Evolutionary conservation across 2,888 invertebrate genomes (phyloP).

Genomic region (Microplitis deprimator): DNA sequence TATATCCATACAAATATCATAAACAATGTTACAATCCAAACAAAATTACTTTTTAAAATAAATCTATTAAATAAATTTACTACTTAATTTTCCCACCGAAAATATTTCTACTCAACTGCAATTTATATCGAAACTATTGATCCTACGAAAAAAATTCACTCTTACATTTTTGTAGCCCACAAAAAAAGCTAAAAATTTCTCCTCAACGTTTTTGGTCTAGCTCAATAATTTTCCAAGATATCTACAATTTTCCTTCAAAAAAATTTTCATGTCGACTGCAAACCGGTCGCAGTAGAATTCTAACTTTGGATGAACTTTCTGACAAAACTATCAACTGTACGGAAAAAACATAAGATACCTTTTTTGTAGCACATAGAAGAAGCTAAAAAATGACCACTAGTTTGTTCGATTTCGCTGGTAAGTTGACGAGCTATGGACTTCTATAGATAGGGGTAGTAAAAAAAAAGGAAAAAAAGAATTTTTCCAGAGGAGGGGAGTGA

Average conservation of each 20-base stretch:
- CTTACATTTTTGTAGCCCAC: neutral
- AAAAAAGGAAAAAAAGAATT: neutral
- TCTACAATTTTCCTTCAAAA: neutral
- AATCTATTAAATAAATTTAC: too few species aligned
- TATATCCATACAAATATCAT: neutral
- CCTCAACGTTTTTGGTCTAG: neutral
- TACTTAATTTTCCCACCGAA: too few species aligned
- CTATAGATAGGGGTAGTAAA: neutral
- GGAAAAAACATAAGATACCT: too few species aligned
- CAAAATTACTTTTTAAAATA: too few species aligned
- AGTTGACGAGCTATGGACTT: neutral
- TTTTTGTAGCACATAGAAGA: neutral
- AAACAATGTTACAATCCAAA: neutral
- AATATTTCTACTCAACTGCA: too few species aligned
- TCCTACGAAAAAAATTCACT: neutral
- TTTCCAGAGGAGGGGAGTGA: slow-evolving; percentile 35
- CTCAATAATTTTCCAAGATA: neutral
- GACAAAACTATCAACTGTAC: too few species aligned
- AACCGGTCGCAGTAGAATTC: too few species aligned
- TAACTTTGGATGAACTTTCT: too few species aligned
- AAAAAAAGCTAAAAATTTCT: neutral
- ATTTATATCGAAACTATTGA: too few species aligned
- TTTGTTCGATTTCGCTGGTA: neutral
- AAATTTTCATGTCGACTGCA: neutral
- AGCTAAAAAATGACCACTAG: neutral